Conservation (phyloP, 2,797 vertebrate genomes). For the Gallinago nigripennis region DNA sequence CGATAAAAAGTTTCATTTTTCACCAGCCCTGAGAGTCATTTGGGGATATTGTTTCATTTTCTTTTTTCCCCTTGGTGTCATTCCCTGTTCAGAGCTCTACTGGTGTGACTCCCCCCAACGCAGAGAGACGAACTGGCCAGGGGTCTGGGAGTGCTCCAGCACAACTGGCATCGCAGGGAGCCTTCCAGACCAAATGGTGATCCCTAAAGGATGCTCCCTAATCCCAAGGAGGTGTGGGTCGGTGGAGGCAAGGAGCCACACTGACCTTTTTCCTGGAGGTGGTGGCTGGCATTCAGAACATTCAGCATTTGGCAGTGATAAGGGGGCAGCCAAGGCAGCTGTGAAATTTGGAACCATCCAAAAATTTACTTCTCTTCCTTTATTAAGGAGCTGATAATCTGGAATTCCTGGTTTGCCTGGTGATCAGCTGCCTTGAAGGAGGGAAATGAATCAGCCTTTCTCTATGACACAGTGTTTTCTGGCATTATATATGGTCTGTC, state of each 20-base stretch:
- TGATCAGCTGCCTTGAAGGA: conserved; percentile 15
- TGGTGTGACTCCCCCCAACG: background rate
- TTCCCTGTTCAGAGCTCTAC: conserved; percentile 13
- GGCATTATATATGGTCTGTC: background rate
- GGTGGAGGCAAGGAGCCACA: background rate
- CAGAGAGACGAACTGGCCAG: background rate
- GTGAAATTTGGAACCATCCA: background rate
- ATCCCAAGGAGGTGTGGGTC: background rate
- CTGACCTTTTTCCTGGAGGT: background rate
- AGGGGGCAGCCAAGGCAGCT: background rate
- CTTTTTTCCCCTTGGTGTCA: background rate
- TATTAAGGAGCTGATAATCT: conserved; percentile 1
- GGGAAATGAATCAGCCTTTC: background rate
- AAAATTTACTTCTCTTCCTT: conserved; percentile 20
- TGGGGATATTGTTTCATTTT: conserved; percentile 10
- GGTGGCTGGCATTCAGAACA: background rate
- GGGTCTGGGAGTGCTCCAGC: background rate
- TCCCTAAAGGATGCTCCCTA: conserved; percentile 30
- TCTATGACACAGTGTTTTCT: background rate
- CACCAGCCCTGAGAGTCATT: conserved; percentile 26
- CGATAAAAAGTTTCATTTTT: conserved; percentile 64
- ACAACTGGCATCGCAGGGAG: background rate
- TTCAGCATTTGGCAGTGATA: background rate
- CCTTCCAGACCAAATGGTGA: background rate
- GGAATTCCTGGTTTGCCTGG: background rate